Evolutionary conservation across 2,113 vertebrate genomes (phyloP).

Genomic region (Halcyon senegalensis): DNA sequence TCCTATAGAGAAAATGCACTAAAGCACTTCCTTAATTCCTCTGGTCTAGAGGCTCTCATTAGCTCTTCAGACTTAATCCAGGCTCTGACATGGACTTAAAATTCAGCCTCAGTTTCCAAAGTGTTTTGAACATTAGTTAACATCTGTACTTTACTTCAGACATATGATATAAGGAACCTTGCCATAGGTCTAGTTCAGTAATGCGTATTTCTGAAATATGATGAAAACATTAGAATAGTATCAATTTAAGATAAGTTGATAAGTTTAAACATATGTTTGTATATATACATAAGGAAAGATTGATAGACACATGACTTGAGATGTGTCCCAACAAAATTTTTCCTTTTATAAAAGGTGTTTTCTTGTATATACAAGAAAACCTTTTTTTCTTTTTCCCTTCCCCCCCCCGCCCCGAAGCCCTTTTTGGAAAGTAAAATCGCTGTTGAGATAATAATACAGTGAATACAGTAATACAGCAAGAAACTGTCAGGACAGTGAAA

Average conservation of each 20-base stretch:
- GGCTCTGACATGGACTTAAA: not conserved
- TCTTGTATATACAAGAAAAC: not conserved
- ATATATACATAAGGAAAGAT: not conserved
- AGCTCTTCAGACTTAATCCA: slow-evolving; percentile 6
- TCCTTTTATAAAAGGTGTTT: not conserved
- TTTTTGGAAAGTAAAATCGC: not conserved
- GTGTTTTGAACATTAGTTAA: not conserved
- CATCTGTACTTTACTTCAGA: not conserved
- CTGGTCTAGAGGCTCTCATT: slow-evolving; percentile 12
- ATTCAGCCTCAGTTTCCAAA: slow-evolving; percentile 15
- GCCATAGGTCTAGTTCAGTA: slow-evolving; percentile 16
- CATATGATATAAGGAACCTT: not conserved
- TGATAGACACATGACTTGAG: not conserved
- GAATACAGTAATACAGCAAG: not conserved
- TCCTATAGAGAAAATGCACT: not conserved
- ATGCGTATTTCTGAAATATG: not conserved
- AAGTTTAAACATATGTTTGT: not conserved
- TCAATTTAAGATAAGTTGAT: slow-evolving; percentile 19
- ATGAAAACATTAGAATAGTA: slow-evolving; percentile 37
- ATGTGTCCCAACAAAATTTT: not conserved
- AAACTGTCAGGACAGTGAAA: slow-evolving; percentile 13
- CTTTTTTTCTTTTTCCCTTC: not conserved
- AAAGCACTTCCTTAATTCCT: slow-evolving; percentile 30
- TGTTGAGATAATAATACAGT: not conserved
- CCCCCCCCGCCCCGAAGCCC: not conserved